phyloP scores from a whole-genome alignment of 2,888 invertebrate genomes.

The Acrocyrtus sp. region DNA sequence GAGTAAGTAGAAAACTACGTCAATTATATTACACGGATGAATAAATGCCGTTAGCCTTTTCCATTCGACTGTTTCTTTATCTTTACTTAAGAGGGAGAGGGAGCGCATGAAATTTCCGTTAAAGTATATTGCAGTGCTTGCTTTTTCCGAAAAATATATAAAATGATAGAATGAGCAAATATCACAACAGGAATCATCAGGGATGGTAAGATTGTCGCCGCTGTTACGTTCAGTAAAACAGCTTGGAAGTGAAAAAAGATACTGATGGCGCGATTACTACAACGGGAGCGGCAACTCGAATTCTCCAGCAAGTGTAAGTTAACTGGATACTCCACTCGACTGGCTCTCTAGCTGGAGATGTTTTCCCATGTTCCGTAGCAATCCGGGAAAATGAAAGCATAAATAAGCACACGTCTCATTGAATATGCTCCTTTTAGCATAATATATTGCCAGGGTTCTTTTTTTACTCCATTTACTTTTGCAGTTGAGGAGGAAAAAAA shows the following conservation, averaged over 20 bases:
- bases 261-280: too few relatives aligned
- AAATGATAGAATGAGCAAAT: too few relatives aligned
- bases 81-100: too few relatives aligned
- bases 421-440: constrained; percentile 56
- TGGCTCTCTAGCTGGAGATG: neutral
- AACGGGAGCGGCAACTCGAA: too few relatives aligned
- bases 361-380: constrained; percentile 26
- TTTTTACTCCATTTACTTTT: constrained; percentile 52
- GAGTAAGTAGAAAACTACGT: constrained; percentile 40
- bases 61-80: constrained; percentile 44
- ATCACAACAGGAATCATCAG: too few relatives aligned
- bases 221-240: too few relatives aligned
- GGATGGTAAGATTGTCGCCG: too few relatives aligned
- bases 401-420: constrained; percentile 62
- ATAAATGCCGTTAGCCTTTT: constrained; percentile 43
- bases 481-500: neutral
- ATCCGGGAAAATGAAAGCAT: constrained; percentile 58
- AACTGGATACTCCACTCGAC: constrained; percentile 12
- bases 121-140: too few relatives aligned
- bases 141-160: too few relatives aligned
- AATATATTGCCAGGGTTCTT: constrained; percentile 50
- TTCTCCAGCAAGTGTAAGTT: too few relatives aligned
- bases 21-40: constrained; percentile 50
- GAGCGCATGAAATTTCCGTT: too few relatives aligned
- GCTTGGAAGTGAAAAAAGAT: too few relatives aligned